phyloP scores from a whole-genome alignment of 2,797 vertebrate genomes.

The Arctocebus calabarensis region DNA sequence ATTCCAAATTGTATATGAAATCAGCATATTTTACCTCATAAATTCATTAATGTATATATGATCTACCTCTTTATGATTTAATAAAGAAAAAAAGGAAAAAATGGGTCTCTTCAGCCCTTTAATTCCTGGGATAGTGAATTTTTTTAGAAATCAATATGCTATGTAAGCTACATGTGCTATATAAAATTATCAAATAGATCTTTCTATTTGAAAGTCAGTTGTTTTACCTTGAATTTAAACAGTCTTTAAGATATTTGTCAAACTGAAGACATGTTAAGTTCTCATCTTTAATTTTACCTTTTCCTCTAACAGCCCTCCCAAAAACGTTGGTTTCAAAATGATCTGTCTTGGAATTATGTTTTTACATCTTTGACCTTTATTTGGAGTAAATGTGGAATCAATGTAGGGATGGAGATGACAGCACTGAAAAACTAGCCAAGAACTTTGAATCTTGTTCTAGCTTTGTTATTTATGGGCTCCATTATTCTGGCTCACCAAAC shows the following conservation, averaged over 20 bases:
- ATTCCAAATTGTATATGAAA: too few relatives aligned
- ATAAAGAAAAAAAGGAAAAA: too few relatives aligned
- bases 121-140: constrained; percentile 25
- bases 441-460: background rate
- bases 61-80: too few relatives aligned
- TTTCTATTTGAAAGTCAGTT: background rate
- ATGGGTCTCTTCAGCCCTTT: background rate
- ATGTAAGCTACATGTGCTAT: background rate
- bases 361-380: constrained; percentile 35
- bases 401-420: background rate
- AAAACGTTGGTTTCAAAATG: background rate
- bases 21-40: too few relatives aligned
- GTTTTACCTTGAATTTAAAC: constrained; percentile 19
- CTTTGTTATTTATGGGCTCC: background rate
- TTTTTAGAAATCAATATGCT: constrained; percentile 31
- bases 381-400: background rate
- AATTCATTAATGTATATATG: too few relatives aligned
- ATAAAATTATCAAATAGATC: constrained; percentile 17
- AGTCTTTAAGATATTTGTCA: constrained; percentile 13
- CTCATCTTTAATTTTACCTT: constrained; percentile 9
- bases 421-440: background rate
- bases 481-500: constrained; percentile 22
- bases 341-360: background rate
- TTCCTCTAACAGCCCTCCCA: background rate
- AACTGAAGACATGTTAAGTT: background rate